These are phyloP conservation scores for Brachynemurus nebulosus DNA, from an alignment of 2,888 invertebrate genomes.

Conservation along the genomic window DNA sequence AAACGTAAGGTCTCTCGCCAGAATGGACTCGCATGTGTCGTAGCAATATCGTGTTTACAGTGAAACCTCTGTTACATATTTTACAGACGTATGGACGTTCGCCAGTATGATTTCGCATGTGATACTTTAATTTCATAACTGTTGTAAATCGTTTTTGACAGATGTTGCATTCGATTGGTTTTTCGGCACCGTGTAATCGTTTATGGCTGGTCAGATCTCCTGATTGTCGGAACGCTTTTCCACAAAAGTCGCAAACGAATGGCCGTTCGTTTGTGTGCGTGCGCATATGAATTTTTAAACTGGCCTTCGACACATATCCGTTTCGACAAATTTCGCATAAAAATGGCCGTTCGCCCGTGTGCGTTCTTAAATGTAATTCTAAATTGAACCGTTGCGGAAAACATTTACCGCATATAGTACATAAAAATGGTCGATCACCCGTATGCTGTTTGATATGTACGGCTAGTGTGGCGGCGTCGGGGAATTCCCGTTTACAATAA, in stretches of 20 bases:
- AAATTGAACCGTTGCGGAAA: conserved; percentile 33
- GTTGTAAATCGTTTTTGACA: conserved; percentile 33
- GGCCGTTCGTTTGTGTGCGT: conserved; percentile 34
- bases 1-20: conserved; percentile 32
- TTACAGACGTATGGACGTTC: conserved; percentile 33
- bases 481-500: conserved; percentile 33
- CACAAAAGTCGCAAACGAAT: conserved; percentile 33
- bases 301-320: conserved; percentile 33
- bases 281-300: conserved; percentile 33
- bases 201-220: conserved; percentile 33
- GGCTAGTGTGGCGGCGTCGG: conserved; percentile 27
- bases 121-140: conserved; percentile 33
- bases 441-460: conserved; percentile 33
- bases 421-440: conserved; percentile 31
- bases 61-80: conserved; percentile 32
- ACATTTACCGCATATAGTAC: conserved; percentile 32
- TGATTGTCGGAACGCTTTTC: conserved; percentile 32
- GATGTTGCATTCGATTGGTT: conserved; percentile 32
- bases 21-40: conserved; percentile 34
- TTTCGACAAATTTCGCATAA: conserved; percentile 33
- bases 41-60: conserved; percentile 31
- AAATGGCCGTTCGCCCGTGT: conserved; percentile 33
- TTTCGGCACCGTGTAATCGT: conserved; percentile 32
- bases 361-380: conserved; percentile 31
- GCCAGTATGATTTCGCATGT: conserved; percentile 33